Evolutionary conservation across 92 coral and sea anemone species (phyloP), one percentile per base, ranked within the genome.

Genomic region (Zoanthus solanderi): DNA sequence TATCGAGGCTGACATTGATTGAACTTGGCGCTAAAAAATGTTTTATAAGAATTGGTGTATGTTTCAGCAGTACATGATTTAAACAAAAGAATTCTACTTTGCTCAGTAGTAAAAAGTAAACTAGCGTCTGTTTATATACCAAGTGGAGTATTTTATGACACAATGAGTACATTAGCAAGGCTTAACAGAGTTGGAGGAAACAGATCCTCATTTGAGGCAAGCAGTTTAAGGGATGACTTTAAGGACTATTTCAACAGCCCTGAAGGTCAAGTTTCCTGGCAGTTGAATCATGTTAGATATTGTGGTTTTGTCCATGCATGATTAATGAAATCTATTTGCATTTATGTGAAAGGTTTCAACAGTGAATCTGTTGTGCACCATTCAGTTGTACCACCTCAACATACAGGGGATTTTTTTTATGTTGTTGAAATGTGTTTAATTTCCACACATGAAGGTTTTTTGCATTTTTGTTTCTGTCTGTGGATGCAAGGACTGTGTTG

Each of bases 191-290:
- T 83, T 68, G 78, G 57, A 12, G 87, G 78, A 30, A 83, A 83
- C 57, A 15, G 87, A 46, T 28, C 17, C 34, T 47, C 87, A 66
- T 83, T 83, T 69, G 87, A 69, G 63, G 87, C 87, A 32, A 72
- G 78, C 88, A 71, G 63, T 84, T 23, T 47, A 46, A 72, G 81
- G 78, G 68, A 50, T 53, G 71, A 47, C 32, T 83, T 83, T 23
- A 83, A 83, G 63, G 78, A 83, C 52, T 45, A 83, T 67, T 71
- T 83, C 45, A 71, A 67, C 78, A 83, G 87, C 67, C 79, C 68
- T 18, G 69, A 57, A 44, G 87, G 87, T 12, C 66, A 67, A 45
- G 78, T 83, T 17, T 75, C 87, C 63, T 45, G 67, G 78, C 87
- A 83, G 67, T 37, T 83, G 37, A 61, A 83, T 18, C 78, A 83